Conservation (phyloP, 2,113 vertebrate genomes). For the Eptesicus fuscus region DNA sequence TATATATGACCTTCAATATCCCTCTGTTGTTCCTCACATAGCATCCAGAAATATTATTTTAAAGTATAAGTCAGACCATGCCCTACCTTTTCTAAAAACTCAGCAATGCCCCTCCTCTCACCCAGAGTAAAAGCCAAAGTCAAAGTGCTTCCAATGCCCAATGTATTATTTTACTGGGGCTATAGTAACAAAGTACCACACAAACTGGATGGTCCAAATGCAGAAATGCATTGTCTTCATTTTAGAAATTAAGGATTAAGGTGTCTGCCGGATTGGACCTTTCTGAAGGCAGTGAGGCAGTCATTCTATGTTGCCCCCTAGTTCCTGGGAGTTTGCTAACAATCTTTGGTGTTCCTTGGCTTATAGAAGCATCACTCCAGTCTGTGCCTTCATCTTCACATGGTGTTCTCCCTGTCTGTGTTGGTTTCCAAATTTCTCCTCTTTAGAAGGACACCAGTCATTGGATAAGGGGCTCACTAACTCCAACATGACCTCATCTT, state of each 20-base stretch:
- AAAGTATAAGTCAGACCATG: not conserved
- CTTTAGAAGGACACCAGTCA: not conserved
- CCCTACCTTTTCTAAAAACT: not conserved
- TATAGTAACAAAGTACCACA: not conserved
- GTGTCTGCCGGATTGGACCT: rapidly evolving
- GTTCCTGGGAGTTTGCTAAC: not conserved
- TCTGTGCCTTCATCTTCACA: not conserved
- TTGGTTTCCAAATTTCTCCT: not conserved
- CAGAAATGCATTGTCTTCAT: not conserved
- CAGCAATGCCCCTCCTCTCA: not conserved
- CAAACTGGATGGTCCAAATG: not conserved
- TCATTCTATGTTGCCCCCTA: not conserved
- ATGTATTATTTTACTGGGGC: not conserved
- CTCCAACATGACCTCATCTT: not conserved
- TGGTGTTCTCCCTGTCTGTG: not conserved
- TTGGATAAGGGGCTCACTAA: not conserved
- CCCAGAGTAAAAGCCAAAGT: not conserved
- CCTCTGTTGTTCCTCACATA: not conserved
- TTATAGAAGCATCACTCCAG: not conserved
- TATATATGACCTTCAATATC: not conserved
- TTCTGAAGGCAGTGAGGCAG: not conserved
- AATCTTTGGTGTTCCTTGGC: not conserved
- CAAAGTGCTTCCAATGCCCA: not conserved
- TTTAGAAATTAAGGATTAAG: not conserved
- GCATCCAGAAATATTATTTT: not conserved